Evolutionary conservation across 2,888 invertebrate genomes (phyloP).

Genomic region (Hypomecis atomaria): DNA sequence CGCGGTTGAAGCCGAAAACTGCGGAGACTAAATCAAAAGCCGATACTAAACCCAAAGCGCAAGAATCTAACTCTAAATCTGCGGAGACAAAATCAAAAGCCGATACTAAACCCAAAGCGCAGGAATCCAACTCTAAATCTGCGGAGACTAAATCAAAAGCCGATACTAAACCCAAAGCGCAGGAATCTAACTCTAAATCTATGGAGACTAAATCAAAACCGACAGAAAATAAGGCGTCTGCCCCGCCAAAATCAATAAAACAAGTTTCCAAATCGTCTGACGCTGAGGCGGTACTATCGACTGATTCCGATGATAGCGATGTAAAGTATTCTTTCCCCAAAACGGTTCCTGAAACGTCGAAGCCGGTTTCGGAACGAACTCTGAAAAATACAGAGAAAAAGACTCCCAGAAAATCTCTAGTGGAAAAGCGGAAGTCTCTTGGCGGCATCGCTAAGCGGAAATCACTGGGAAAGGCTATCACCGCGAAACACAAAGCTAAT

Average conservation of each 20-base stretch:
- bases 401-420: slow-evolving; percentile 55
- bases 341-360: slow-evolving; percentile 46
- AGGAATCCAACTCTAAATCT: no score
- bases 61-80: neutral
- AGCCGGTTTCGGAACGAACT: slow-evolving; percentile 44
- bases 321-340: slow-evolving; percentile 78
- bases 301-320: slow-evolving; percentile 78
- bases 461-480: slow-evolving; percentile 61
- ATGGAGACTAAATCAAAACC: slow-evolving; percentile 2
- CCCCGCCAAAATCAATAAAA: slow-evolving; percentile 38
- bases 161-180: no score
- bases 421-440: slow-evolving; percentile 68
- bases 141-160: no score
- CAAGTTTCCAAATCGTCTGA: slow-evolving; percentile 50
- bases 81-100: slow-evolving; percentile 1
- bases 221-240: slow-evolving; percentile 5
- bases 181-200: neutral
- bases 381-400: slow-evolving; percentile 49
- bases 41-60: slow-evolving; percentile 7
- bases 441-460: slow-evolving; percentile 70
- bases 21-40: slow-evolving; percentile 50
- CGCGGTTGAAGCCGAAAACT: slow-evolving; percentile 66
- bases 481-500: slow-evolving; percentile 54
- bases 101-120: no score
- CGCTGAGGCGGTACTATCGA: slow-evolving; percentile 56